A percentile compares a stretch with the other conserved stretches of the same genome.
These are phyloP conservation scores for Thereva unica DNA, from an alignment of 2,888 invertebrate species.

Conservation along the genomic window DNA sequence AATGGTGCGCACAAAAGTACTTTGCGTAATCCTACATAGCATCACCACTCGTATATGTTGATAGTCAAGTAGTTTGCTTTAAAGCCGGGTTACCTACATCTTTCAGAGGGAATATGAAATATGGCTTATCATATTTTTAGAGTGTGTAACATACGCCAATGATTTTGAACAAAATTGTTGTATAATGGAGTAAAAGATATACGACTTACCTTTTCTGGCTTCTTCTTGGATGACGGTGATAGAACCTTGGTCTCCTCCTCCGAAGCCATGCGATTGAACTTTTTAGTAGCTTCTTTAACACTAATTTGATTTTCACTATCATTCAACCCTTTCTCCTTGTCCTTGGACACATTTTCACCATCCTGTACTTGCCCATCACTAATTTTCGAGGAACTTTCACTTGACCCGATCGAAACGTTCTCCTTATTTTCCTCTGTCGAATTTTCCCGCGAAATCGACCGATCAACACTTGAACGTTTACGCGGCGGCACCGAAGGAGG, in stretches of 20 bases:
- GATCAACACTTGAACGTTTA: constrained; percentile 53
- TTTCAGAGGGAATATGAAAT: too few species aligned
- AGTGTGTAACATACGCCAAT: constrained; percentile 44
- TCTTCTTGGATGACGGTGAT: constrained; percentile 60
- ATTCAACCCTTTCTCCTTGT: constrained; percentile 42
- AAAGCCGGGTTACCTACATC: too few species aligned
- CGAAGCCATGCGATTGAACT: constrained; percentile 89
- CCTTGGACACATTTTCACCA: constrained; percentile 3
- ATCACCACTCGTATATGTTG: too few species aligned
- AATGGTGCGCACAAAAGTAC: too few species aligned
- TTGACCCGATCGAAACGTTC: constrained; percentile 12
- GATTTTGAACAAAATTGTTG: constrained; percentile 38
- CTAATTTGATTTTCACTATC: constrained; percentile 71
- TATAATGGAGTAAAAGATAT: neutral
- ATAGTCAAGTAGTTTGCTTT: too few species aligned
- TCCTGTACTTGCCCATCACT: constrained; percentile 43
- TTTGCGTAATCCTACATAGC: too few species aligned
- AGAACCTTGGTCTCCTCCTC: constrained; percentile 69
- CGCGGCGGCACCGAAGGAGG: constrained; percentile 64
- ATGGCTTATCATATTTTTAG: too few species aligned
- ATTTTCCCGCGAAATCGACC: constrained; percentile 55
- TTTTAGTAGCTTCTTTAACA: constrained; percentile 89
- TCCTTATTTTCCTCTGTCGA: constrained; percentile 56
- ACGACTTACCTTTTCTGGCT: constrained; percentile 67
- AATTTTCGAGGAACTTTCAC: neutral